Evolutionary conservation across 2,113 vertebrate genomes (phyloP).

Genomic region (Turnix velox): DNA sequence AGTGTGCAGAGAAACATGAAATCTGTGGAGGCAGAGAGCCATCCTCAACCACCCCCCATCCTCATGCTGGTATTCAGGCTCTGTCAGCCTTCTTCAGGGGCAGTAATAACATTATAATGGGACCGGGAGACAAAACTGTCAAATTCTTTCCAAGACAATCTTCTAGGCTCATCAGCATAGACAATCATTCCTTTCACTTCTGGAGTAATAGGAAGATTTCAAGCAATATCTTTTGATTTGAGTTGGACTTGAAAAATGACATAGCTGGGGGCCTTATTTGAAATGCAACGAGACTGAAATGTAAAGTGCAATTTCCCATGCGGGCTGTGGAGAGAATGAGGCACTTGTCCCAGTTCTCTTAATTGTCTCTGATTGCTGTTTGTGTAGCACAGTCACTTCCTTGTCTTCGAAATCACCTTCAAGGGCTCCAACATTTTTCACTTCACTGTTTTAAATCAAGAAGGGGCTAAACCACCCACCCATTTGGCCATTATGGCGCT

Average conservation of each 20-base stretch:
- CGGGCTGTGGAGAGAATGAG: conserved; percentile 66
- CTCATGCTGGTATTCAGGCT: neutral
- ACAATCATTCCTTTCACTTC: conserved; percentile 78
- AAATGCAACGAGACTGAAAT: conserved; percentile 74
- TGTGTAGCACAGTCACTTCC: conserved; percentile 68
- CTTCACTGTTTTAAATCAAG: conserved; percentile 72
- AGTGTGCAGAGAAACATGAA: conserved; percentile 3
- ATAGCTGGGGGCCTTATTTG: conserved; percentile 75
- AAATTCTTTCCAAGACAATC: conserved; percentile 76
- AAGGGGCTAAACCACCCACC: conserved; percentile 61
- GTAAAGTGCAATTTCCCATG: conserved; percentile 77
- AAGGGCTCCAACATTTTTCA: conserved; percentile 61
- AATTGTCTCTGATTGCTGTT: conserved; percentile 83
- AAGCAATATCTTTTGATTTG: conserved; percentile 79
- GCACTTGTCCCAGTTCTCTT: conserved; percentile 76
- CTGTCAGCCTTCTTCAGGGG: conserved; percentile 27
- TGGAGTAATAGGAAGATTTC: conserved; percentile 76
- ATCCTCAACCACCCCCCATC: neutral
- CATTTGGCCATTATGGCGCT: conserved; percentile 55
- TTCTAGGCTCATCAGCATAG: conserved; percentile 78
- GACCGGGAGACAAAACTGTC: conserved; percentile 60
- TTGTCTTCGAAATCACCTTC: conserved; percentile 72
- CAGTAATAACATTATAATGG: conserved; percentile 70
- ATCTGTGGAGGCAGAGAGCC: neutral
- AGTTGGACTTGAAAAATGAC: conserved; percentile 73